Evolutionary conservation across 1,140 invertebrate species (phyloP).

Genomic region (Apolygus lucorum): DNA sequence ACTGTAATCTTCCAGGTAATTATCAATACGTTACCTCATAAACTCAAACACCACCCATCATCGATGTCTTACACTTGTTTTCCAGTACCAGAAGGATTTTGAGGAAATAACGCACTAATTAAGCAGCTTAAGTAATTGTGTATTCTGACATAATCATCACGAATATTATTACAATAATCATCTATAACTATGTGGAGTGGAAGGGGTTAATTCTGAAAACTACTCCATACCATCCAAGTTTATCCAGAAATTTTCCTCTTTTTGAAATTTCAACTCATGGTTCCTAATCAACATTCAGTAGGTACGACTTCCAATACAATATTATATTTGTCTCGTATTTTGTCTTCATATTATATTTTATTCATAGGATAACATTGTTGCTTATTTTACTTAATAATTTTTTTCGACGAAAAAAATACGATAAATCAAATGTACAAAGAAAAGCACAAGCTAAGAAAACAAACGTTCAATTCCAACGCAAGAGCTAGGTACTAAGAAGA

Average conservation of each 20-base stretch:
- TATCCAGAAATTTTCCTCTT: not conserved
- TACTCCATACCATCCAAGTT: not conserved
- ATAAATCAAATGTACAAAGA: too few species aligned
- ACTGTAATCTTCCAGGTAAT: too few species aligned
- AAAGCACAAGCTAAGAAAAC: too few species aligned
- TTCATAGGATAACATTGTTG: not conserved
- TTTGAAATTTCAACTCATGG: not conserved
- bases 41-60: too few species aligned
- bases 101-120: too few species aligned
- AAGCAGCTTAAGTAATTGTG: not conserved
- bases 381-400: not conserved
- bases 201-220: not conserved
- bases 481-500: too few species aligned
- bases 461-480: too few species aligned
- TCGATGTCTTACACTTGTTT: too few species aligned
- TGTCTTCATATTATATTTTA: not conserved
- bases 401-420: not conserved
- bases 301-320: not conserved
- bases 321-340: not conserved
- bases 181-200: not conserved
- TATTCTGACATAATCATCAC: not conserved
- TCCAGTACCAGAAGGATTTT: too few species aligned
- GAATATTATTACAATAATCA: not conserved
- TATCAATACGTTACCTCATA: too few species aligned
- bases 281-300: not conserved